Conservation (phyloP, 2,888 invertebrate genomes). For the Diarsia brunnea region DNA sequence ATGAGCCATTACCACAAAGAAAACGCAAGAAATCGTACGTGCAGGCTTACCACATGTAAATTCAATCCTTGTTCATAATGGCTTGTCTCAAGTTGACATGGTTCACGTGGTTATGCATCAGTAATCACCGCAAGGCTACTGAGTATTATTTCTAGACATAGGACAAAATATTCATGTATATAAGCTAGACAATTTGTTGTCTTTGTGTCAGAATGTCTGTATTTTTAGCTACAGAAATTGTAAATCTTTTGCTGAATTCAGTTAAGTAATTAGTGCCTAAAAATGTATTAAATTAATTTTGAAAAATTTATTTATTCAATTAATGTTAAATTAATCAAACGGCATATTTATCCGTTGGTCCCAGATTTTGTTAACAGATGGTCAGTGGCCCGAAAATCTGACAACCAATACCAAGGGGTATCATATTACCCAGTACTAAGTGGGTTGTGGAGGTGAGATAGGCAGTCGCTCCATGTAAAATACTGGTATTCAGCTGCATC, state of each 20-base stretch:
- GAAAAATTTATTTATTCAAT: background rate
- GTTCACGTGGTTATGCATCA: conserved; percentile 41
- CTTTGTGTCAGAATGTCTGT: background rate
- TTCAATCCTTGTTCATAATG: conserved; percentile 31
- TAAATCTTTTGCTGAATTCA: background rate
- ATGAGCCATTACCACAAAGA: conserved; percentile 10
- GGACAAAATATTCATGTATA: conserved; percentile 4
- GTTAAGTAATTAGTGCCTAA: background rate
- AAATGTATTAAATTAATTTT: background rate
- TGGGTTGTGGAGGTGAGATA: too few relatives aligned
- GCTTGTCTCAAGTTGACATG: conserved; percentile 33
- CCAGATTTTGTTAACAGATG: too few relatives aligned
- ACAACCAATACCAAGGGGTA: too few relatives aligned
- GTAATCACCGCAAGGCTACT: conserved; percentile 43
- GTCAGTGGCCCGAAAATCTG: too few relatives aligned
- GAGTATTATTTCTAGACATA: background rate
- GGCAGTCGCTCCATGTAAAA: too few relatives aligned
- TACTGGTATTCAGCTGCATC: too few relatives aligned
- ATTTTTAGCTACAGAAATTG: background rate
- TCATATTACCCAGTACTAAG: too few relatives aligned
- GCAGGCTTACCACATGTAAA: conserved; percentile 7
- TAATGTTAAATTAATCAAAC: background rate
- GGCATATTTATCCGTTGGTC: too few relatives aligned
- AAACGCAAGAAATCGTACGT: background rate
- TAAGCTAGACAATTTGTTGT: background rate